Evolutionary conservation across 2,888 invertebrate species (phyloP), one percentile per base, ranked within the genome.

Genomic region (Empis livida): DNA sequence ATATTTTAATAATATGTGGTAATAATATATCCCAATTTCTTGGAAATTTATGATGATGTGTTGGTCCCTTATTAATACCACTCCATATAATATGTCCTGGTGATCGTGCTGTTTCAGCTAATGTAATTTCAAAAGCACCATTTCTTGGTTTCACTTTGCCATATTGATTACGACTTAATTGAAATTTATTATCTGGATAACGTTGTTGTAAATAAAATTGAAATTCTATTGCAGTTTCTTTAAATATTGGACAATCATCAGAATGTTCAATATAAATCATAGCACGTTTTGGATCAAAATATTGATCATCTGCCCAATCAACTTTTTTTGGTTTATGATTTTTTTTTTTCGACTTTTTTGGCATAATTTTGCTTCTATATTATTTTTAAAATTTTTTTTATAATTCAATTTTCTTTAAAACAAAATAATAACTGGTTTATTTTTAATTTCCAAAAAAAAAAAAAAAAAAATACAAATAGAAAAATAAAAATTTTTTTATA

Each of bases 1-100:
- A 50, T 1, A 65, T 41, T 15, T 49, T 54, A 9, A 55, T 52
- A 13, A 66, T 56, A 31, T 62, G 59, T 6, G 62, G 59, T 13
- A 65, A 44, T 0, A 67, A 46, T 0, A 42, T 8, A 10, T 59
- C 59, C 42, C 51, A 66, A 2, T 42, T 13, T 0, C 27, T 15
- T 1, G 65, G 65, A 51, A 67, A 64, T 53, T 67, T 67, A 45
- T 67, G 65, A 5, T 61, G 57, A 2, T 67, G 53, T 3, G 67
- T 67, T 3, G 67, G 67, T 4, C 67, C 67, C 15, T 51, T 54
- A 1, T 54, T 54, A 11, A 67, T n/a, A 5, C 67, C 67, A 14
- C 57, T 57, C 63, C 63, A 63, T 14, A 63, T 9, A 4, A 51
- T 20, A 10, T 60, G 54, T 20, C 52, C 23, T 2, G 64, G 62